These are phyloP conservation scores for Meghimatium bilineatum DNA, from an alignment of 2,888 invertebrate species.

Conservation along the genomic window DNA sequence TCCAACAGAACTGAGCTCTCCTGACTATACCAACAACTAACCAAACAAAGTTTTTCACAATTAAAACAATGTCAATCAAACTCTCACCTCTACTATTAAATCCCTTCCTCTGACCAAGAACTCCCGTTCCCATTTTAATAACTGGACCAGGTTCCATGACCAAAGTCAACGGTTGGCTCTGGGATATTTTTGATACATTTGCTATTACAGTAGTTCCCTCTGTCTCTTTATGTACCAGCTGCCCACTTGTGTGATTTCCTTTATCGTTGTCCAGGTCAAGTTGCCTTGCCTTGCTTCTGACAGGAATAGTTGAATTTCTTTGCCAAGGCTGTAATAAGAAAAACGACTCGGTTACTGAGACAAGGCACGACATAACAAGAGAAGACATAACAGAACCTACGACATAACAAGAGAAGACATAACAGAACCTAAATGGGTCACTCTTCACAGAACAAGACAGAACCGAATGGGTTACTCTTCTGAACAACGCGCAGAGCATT, in stretches of 20 bases:
- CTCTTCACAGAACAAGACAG: no score
- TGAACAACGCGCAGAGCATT: no score
- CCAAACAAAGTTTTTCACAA: neutral
- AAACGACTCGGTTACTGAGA: no score
- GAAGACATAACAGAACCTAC: no score
- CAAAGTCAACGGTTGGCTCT: neutral
- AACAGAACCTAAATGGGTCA: no score
- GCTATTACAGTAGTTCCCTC: constrained; percentile 8
- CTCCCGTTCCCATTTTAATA: constrained; percentile 52
- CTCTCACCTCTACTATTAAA: constrained; percentile 18
- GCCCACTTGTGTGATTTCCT: neutral
- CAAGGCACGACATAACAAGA: no score
- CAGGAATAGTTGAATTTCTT: constrained; percentile 5
- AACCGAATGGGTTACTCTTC: no score
- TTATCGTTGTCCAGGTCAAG: constrained; percentile 19
- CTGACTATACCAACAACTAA: no score
- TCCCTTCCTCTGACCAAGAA: constrained; percentile 41
- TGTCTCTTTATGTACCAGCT: neutral
- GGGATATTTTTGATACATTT: neutral
- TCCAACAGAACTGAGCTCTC: no score
- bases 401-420: no score
- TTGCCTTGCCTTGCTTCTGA: neutral
- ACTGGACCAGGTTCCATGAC: constrained; percentile 50
- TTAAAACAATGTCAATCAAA: neutral
- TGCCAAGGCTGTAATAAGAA: constrained; percentile 29